Conservation (phyloP, 2,888 invertebrate genomes). For the Sinhomidia bicolor region DNA sequence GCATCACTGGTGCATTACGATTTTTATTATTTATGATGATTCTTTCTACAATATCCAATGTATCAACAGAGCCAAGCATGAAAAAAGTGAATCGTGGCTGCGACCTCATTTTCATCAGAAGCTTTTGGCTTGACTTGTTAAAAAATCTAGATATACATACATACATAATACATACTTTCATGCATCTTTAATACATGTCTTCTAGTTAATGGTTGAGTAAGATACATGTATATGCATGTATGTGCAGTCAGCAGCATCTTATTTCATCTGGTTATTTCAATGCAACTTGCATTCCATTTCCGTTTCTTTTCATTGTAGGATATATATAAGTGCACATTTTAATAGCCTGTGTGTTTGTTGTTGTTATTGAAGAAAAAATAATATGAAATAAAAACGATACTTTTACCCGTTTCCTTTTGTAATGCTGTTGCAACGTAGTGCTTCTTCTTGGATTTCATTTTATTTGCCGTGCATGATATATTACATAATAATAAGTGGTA, state of each 20-base stretch:
- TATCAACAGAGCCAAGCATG: not conserved
- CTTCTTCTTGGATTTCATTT: conserved; percentile 51
- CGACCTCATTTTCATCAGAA: not conserved
- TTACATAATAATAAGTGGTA: conserved; percentile 41
- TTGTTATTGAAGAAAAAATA: conserved; percentile 2
- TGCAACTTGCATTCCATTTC: not conserved
- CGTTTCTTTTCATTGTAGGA: not conserved
- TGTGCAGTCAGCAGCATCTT: not conserved
- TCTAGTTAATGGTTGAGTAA: too few relatives aligned
- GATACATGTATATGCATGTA: not conserved
- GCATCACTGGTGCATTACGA: conserved; percentile 33
- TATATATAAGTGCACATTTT: not conserved
- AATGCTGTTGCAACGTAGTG: conserved; percentile 1
- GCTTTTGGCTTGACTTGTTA: not conserved
- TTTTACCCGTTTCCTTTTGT: not conserved
- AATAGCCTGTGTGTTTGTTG: not conserved
- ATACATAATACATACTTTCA: not conserved
- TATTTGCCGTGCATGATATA: conserved; percentile 51
- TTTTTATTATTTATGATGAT: conserved; percentile 19
- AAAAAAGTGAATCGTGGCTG: not conserved
- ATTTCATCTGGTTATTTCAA: too few relatives aligned
- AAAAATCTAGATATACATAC: not conserved
- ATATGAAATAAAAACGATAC: not conserved
- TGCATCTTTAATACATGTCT: too few relatives aligned
- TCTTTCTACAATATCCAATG: not conserved